Base-by-base conservation (phyloP, 2,888 invertebrate genomes). In the Tachina lurida region DNA sequence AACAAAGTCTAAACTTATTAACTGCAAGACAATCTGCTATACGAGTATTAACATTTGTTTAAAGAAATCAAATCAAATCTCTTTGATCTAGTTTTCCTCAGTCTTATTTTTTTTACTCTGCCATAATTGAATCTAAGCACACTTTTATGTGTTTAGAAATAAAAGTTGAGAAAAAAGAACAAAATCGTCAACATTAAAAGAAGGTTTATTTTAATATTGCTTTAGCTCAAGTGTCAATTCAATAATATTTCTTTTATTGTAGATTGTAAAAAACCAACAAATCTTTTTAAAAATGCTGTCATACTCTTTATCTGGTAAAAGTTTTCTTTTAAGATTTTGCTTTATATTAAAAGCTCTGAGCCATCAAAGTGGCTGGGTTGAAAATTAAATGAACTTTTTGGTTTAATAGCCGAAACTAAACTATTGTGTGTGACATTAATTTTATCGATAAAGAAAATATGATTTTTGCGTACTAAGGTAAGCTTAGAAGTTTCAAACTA, bases 161-260 rank as follows among this genome's bases (percentile, higher is more conserved):
- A 15, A 22, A 47, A 47, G 13, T 56, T 10, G 45, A 15, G 10
- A 10, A 13, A 54, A 43, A 15, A n/a, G 41, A 62, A 41, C n/a
- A n/a, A 41, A 49, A 68, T 12, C 3, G 17, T 19, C 17, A 43
- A 10, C 3, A 17, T 19, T 0, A 43, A 19, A 47, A 67, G 39
- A 10, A 76, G 45, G 12, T 70, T 45, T n/a, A 3, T 43, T 54
- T 49, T 3, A n/a, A 19, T 43, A 22, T 41, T 47, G 17, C 58
- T 45, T 43, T 73, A 73, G 22, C 71, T 70, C 45, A 70, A 70
- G 60, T 54, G 17, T 12, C 77, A 78, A 68, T 47, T 49, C 58
- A 68, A 68, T 58, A 71, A 56, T 10, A 52, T 31, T 45, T 60
- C 8, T 52, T 39, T 68, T 68, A 15, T 60, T 54, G 5, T 9